phyloP scores from a whole-genome alignment of 35 echinoderm and acorn worm species.

The Heliocidaris erythrogramma region DNA sequence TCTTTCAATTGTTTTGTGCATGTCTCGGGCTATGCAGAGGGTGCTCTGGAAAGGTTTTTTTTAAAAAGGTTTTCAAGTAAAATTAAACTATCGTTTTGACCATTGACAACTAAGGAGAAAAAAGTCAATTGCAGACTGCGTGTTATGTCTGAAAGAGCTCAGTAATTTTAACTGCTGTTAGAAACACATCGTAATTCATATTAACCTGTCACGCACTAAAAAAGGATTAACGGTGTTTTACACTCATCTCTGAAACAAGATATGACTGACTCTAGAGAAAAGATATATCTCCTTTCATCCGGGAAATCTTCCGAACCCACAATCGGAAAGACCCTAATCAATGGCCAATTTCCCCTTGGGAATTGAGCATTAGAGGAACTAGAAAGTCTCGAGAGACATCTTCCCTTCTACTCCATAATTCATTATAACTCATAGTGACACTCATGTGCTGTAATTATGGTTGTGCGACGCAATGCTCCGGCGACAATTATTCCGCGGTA shows the following conservation, averaged over 20 bases:
- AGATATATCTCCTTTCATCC: background rate
- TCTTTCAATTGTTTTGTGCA: background rate
- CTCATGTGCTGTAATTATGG: too few species aligned
- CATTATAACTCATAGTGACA: too few species aligned
- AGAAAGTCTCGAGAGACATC: background rate
- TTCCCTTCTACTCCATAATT: background rate
- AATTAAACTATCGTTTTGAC: background rate
- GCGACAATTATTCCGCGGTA: too few species aligned
- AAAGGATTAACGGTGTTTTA: too few species aligned
- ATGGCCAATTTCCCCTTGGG: conserved; percentile 46
- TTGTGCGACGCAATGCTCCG: too few species aligned
- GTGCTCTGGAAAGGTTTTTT: background rate
- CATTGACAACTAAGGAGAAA: too few species aligned
- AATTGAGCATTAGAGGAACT: background rate
- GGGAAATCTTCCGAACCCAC: background rate
- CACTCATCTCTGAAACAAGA: background rate
- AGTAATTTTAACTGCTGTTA: too few species aligned
- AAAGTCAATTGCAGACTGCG: too few species aligned
- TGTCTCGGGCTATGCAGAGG: too few species aligned
- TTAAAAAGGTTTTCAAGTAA: background rate
- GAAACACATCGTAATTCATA: too few species aligned
- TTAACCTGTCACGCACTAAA: too few species aligned
- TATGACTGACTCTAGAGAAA: background rate
- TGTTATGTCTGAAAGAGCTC: too few species aligned
- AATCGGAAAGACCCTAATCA: conserved; percentile 36